A percentile compares a stretch with the other conserved stretches of the same genome.
These are phyloP conservation scores for Nudaria mundana DNA, from an alignment of 2,888 invertebrate species.

Conservation along the genomic window DNA sequence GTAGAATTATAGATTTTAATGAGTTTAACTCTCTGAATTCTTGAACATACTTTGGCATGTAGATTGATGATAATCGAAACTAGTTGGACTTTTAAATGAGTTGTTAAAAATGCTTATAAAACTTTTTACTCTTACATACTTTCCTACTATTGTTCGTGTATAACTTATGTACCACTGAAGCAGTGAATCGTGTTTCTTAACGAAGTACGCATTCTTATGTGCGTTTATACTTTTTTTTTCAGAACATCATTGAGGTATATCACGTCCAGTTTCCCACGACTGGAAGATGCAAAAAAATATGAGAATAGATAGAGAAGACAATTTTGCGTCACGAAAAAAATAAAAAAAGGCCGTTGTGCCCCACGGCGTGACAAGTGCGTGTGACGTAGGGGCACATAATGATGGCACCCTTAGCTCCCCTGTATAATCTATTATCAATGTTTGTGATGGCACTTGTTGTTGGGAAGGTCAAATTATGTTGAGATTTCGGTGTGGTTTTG, in stretches of 20 bases:
- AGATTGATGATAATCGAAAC: conserved; percentile 42
- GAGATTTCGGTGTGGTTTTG: neutral
- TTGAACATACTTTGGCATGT: conserved; percentile 42
- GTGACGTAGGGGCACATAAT: conserved; percentile 50
- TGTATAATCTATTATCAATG: conserved; percentile 38
- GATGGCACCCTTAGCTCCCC: conserved; percentile 23
- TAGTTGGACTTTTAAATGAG: conserved; percentile 27
- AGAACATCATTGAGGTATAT: conserved; percentile 29
- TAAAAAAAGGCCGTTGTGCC: conserved; percentile 53
- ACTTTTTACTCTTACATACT: neutral
- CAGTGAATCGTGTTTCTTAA: neutral
- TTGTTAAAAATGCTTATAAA: neutral
- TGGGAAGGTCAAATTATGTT: conserved; percentile 14
- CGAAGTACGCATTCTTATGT: neutral
- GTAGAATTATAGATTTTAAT: conserved; percentile 60
- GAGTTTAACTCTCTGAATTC: conserved; percentile 50
- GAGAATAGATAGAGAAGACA: conserved; percentile 47
- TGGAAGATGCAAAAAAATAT: conserved; percentile 47
- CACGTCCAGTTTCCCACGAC: conserved; percentile 50
- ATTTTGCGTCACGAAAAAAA: conserved; percentile 48
- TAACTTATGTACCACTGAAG: neutral
- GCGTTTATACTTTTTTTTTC: conserved; percentile 37
- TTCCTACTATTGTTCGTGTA: neutral
- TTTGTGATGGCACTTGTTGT: conserved; percentile 60
- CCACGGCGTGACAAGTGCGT: conserved; percentile 67